A percentile compares a stretch with the other conserved stretches of the same genome.
Evolutionary conservation across 2,797 vertebrate genomes (phyloP).

Genomic region (Benthosema pterotum): DNA sequence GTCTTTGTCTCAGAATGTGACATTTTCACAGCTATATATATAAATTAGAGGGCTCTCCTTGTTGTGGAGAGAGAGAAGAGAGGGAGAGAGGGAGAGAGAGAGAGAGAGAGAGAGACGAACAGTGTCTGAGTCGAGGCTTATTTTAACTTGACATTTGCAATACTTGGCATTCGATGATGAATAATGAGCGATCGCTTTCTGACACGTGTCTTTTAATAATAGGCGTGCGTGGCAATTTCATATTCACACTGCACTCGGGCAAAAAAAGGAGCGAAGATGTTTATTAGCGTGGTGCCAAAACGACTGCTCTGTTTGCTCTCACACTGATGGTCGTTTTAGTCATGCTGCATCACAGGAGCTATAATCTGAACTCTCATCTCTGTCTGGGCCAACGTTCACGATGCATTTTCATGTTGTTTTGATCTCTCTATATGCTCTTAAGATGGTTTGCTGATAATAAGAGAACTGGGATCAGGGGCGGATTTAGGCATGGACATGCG

Average conservation of each 20-base stretch:
- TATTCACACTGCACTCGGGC: no score
- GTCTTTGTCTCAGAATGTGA: conserved; percentile 62
- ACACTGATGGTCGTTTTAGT: conserved; percentile 60
- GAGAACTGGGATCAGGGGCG: no score
- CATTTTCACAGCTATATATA: conserved; percentile 74
- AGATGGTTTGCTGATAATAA: conserved; percentile 69
- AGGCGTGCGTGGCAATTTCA: conserved; percentile 32
- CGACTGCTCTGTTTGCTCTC: background rate
- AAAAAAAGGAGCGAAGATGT: no score
- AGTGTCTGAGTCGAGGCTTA: conserved; percentile 55
- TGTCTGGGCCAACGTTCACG: conserved; percentile 54
- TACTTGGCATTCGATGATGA: conserved; percentile 36
- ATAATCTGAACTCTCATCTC: conserved; percentile 73
- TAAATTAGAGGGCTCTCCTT: conserved; percentile 72
- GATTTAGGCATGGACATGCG: no score
- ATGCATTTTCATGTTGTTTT: conserved; percentile 64
- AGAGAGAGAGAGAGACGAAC: no score
- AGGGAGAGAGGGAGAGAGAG: no score
- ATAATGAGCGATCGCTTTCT: conserved; percentile 36
- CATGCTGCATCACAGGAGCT: conserved; percentile 61
- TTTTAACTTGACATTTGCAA: conserved; percentile 69
- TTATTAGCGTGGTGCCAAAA: no score
- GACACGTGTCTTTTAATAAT: conserved; percentile 51
- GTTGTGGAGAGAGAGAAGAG: conserved; percentile 47
- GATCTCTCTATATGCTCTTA: conserved; percentile 62